These are phyloP conservation scores for human DNA, from an alignment of 2,113 vertebrate species.

Conservation along the genomic window GRCh38 chr6:67668501-67669000, in stretches of 20 bases:
- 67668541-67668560: background rate
- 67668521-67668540: background rate
- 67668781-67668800: no score
- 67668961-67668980: background rate
- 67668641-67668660: no score
- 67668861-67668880: background rate
- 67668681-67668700: no score
- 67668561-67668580: background rate
- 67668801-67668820: background rate
- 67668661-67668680: no score
- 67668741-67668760: background rate
- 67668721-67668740: background rate
- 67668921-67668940: background rate
- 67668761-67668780: background rate
- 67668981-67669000: background rate
- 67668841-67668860: background rate
- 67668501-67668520: background rate
- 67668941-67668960: background rate
- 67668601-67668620: background rate
- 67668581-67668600: background rate
- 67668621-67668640: background rate
- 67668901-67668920: background rate
- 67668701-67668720: no score
- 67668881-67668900: background rate
- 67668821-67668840: background rate